A percentile compares a stretch with the other conserved stretches of the same genome.
These are phyloP conservation scores for Microplitis mediator DNA, from an alignment of 1,140 invertebrate species.

Conservation along the genomic window DNA sequence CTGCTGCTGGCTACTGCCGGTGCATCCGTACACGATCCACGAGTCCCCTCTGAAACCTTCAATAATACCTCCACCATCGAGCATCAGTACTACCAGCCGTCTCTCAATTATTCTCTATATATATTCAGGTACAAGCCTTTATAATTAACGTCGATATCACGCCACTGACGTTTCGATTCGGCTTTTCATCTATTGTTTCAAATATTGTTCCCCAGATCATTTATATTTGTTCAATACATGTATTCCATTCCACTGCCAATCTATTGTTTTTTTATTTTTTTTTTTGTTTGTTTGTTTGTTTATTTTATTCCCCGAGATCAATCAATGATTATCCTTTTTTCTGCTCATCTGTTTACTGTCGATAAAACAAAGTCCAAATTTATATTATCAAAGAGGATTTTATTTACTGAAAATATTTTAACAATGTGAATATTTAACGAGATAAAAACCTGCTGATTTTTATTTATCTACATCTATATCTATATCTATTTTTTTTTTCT, in stretches of 20 bases:
- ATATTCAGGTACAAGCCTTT: background rate
- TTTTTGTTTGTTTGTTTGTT: background rate
- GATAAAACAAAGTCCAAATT: too few relatives aligned
- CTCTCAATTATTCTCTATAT: slow-evolving; percentile 7
- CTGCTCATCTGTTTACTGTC: too few relatives aligned
- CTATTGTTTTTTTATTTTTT: background rate
- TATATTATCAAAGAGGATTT: too few relatives aligned
- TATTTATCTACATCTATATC: too few relatives aligned
- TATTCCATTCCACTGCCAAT: background rate
- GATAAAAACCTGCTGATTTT: too few relatives aligned
- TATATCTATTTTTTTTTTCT: too few relatives aligned
- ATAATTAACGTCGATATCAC: slow-evolving; percentile 24
- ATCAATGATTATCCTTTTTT: too few relatives aligned
- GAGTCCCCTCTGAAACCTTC: background rate
- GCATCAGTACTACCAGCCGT: background rate
- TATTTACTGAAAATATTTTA: too few relatives aligned
- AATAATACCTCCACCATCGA: background rate
- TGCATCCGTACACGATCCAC: background rate
- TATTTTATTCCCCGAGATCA: too few relatives aligned
- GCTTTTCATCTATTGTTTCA: background rate
- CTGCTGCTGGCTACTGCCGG: background rate
- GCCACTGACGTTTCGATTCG: slow-evolving; percentile 2
- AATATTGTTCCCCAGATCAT: background rate
- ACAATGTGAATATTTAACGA: too few relatives aligned
- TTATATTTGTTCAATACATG: background rate